Base-by-base conservation (phyloP, 2,113 vertebrate genomes). In the Oryzias javanicus region DNA sequence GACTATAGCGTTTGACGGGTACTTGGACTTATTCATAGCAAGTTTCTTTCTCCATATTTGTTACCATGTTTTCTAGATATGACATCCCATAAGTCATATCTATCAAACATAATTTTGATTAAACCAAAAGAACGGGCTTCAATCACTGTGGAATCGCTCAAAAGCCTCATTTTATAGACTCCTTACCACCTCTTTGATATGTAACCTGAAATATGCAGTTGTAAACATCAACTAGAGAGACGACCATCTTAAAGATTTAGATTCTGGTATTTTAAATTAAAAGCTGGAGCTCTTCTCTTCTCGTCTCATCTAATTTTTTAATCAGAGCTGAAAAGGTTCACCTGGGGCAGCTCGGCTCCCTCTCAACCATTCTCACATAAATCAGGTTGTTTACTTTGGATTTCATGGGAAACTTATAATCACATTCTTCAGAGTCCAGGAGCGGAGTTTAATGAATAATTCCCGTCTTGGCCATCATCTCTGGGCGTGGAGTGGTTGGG, bases 401-500 rank as follows among this genome's bases (percentile, higher is more conserved):
- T 66, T 64, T 29, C 14, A 48, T 18, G 19, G 4, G 35, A 57
- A 50, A 67, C 13, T 44, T 17, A 40, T 51, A 42, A 20, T 46
- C 19, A 41, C 41, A 60, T 70, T 53, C 18, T 60, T 49, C 8
- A 20, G 49, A 58, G 52, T 42, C 54, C n/a, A 67, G 17, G 44
- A 20, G 4, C 22, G 4, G 46, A 56, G 62, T 64, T 12, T 41
- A 17, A 45, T 66, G 22, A 66, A 45, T 76, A 42, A 61, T 80
- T 73, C 68, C 42, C 51, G 55, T 48, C 12, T 15, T 29, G 59
- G 49, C 74, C 72, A 49, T 40, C 6, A 15, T 73, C n/a, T 60
- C 45, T 49, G 42, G 64, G 14, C 18, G 4, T 55, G 55, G 49
- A 72, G 47, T 55, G 50, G 55, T 52, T 75, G 63, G 68, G 66